Evolutionary conservation across 2,113 vertebrate genomes (phyloP).

Genomic region (Rhinichthys klamathensis): DNA sequence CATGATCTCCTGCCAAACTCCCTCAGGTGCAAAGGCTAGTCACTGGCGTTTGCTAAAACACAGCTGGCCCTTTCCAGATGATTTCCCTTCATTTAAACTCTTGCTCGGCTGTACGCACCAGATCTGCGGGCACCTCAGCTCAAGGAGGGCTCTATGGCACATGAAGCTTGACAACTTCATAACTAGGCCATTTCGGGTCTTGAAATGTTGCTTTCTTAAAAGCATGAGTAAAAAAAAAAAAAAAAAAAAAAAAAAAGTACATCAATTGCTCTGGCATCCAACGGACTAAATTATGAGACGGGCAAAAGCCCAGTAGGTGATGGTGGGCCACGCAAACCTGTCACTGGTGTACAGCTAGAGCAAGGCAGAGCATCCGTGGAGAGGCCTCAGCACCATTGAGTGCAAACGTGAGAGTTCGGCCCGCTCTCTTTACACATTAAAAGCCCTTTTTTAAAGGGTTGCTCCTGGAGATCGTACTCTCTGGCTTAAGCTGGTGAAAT

Average conservation of each 20-base stretch:
- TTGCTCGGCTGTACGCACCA: not conserved
- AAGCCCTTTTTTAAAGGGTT: constrained; percentile 47
- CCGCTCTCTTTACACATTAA: constrained; percentile 23
- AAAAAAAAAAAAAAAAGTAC: not conserved
- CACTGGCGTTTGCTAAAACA: not conserved
- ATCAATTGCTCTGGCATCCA: not conserved
- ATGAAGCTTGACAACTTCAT: constrained; percentile 13
- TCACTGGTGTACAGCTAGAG: not conserved
- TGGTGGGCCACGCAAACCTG: not conserved
- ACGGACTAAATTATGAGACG: not conserved
- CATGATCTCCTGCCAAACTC: constrained; percentile 16
- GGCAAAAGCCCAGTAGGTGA: not conserved
- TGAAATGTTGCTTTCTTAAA: constrained; percentile 20
- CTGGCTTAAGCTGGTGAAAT: constrained; percentile 49
- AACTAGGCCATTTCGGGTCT: constrained; percentile 33
- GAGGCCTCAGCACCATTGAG: constrained; percentile 51
- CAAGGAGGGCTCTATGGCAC: constrained; percentile 14
- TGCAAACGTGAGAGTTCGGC: constrained; percentile 18
- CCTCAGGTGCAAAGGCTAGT: not conserved
- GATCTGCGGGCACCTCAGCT: not conserved
- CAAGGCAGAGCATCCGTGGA: constrained; percentile 2
- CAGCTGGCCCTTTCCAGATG: not conserved
- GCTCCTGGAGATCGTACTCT: constrained; percentile 6
- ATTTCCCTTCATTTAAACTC: constrained; percentile 19
- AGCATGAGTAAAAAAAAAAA: constrained; percentile 10